Base-by-base conservation (phyloP, 2,113 vertebrate species). In the Nettapus auritus region DNA sequence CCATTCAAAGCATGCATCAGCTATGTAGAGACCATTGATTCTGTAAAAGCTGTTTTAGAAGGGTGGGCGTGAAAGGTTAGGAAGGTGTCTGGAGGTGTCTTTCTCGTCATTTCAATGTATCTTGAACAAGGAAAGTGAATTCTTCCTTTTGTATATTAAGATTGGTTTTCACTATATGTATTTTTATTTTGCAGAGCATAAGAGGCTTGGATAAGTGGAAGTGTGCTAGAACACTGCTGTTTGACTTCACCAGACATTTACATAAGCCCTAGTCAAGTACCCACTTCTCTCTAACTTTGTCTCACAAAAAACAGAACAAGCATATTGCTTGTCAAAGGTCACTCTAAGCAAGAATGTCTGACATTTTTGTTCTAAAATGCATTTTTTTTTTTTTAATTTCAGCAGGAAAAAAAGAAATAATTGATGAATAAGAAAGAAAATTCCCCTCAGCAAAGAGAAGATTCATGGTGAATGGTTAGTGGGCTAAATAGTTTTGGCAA, bases 181-280 rank as follows among this genome's bases (percentile, higher is more conserved):
- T 89, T 90, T 94, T 96, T 95, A 82, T 91, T 95, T 96, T 84
- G 34, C 57, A 82, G 68, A 90, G 56, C 14, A 10, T 66, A 44
- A 90, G 85, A 88, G 42, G 25, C 28, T 93, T 31, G 26, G 38
- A 3, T 42, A 73, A 88, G 64, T 34, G 60, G 19, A 73, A 70
- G 34, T 29, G 26, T 68, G 29, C 73, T 52, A 84, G 68, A 74
- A 44, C 13, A 46, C 13, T 91, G 62, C 55, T 73, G 66, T 95
- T 96, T 93, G 92, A 71, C 85, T 91, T 78, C 52, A n/a, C 48
- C 46, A 94, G 87, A 56, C 34, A 82, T 93, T 93, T 77, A 74
- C 86, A 81, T 55, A 81, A 84, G 31, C 55, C 33, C 60, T 88
- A 79, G 67, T 94, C 69, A 93, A 90, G 84, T 82, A 69, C 31